Evolutionary conservation across 2,113 vertebrate genomes (phyloP).

Genomic region (Carassius gibelio): DNA sequence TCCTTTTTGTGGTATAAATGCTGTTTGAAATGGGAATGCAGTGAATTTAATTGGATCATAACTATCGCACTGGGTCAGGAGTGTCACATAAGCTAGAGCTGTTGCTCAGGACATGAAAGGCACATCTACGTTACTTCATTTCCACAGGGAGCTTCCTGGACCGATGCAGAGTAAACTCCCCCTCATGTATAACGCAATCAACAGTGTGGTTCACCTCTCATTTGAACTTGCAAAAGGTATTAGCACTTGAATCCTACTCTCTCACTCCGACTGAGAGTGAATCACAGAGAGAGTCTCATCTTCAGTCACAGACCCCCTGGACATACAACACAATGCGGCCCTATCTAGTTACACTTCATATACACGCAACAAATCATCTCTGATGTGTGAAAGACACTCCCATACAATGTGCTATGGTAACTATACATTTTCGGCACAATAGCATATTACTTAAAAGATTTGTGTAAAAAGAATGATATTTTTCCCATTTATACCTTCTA

Average conservation of each 20-base stretch:
- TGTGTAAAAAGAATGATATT: neutral
- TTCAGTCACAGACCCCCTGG: constrained; percentile 10
- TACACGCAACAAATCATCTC: neutral
- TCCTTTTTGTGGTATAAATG: neutral
- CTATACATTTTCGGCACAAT: neutral
- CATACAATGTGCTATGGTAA: neutral
- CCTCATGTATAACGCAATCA: constrained; percentile 34
- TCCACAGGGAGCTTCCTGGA: constrained; percentile 26
- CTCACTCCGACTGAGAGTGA: neutral
- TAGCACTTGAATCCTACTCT: constrained; percentile 32
- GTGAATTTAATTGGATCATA: neutral
- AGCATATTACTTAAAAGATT: neutral
- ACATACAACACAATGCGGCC: constrained; percentile 1
- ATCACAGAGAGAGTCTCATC: neutral
- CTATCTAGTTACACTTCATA: constrained; percentile 10
- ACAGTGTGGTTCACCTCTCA: constrained; percentile 23
- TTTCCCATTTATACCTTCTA: neutral
- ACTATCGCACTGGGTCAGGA: neutral
- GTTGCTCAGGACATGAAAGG: constrained; percentile 34
- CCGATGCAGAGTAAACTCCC: neutral
- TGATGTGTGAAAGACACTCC: neutral
- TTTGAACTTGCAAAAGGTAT: constrained; percentile 41
- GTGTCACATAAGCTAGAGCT: neutral
- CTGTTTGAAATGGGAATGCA: neutral
- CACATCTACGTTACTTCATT: constrained; percentile 27